Evolutionary conservation across 2,797 vertebrate genomes (phyloP).

Genomic region (Esox masquinongy): DNA sequence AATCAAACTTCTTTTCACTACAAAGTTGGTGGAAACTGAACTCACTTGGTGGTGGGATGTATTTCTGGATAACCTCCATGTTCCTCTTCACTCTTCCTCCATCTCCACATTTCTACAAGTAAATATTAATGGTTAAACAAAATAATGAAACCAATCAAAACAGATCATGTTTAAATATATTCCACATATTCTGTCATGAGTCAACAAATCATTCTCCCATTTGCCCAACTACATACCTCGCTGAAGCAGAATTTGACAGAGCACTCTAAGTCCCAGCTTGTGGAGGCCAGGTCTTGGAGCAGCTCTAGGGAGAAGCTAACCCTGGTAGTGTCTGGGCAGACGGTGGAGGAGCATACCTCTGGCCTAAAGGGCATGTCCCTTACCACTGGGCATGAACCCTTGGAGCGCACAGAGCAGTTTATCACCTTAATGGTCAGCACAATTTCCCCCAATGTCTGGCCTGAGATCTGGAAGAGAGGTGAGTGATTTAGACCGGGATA

Average conservation of each 20-base stretch:
- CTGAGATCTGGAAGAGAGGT: slow-evolving; percentile 62
- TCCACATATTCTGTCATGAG: neutral
- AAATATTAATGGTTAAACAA: neutral
- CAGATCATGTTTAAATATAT: too few relatives aligned
- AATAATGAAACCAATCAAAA: neutral
- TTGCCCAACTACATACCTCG: slow-evolving; percentile 32
- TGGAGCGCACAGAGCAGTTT: slow-evolving; percentile 61
- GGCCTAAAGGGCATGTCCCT: slow-evolving; percentile 60
- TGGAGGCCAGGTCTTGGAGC: slow-evolving; percentile 64
- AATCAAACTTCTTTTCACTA: too few relatives aligned
- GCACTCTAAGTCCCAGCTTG: slow-evolving; percentile 75
- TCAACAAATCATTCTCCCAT: neutral
- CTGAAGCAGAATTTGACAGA: slow-evolving; percentile 56
- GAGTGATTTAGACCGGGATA: neutral
- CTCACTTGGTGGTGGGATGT: slow-evolving; percentile 66
- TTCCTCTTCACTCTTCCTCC: slow-evolving; percentile 65
- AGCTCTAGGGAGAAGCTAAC: slow-evolving; percentile 74
- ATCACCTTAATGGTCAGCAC: slow-evolving; percentile 61
- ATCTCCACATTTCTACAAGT: slow-evolving; percentile 60
- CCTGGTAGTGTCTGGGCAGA: slow-evolving; percentile 65
- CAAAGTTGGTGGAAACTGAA: slow-evolving; percentile 34
- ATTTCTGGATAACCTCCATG: slow-evolving; percentile 64
- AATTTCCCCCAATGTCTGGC: slow-evolving; percentile 30
- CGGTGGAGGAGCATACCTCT: slow-evolving; percentile 55
- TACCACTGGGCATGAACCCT: slow-evolving; percentile 29